A percentile compares a stretch with the other conserved stretches of the same genome.
These are phyloP conservation scores for Xiphophorus hellerii DNA, from an alignment of 2,113 vertebrate genomes.

Conservation along the genomic window DNA sequence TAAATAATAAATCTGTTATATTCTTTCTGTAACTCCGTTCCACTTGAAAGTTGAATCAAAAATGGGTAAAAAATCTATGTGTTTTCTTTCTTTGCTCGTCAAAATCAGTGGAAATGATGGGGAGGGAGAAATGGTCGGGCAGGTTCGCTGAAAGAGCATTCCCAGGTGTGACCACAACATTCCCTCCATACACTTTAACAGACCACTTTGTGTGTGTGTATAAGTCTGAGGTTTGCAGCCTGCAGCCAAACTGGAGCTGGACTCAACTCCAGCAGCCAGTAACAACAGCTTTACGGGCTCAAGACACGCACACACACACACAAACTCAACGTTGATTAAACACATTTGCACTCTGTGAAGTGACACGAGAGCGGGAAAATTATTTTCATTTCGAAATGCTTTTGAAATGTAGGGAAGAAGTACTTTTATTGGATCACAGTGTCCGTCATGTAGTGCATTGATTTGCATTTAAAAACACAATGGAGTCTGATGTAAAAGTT, in stretches of 20 bases:
- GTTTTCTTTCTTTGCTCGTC: constrained; percentile 47
- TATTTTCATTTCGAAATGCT: constrained; percentile 32
- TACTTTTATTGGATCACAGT: not conserved
- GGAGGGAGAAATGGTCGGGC: constrained; percentile 43
- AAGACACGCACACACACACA: not conserved
- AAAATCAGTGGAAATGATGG: constrained; percentile 40
- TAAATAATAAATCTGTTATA: constrained; percentile 6
- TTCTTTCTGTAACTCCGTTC: not conserved
- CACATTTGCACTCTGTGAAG: constrained; percentile 55
- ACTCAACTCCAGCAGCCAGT: constrained; percentile 48
- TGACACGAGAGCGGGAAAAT: constrained; percentile 55
- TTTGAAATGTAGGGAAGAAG: constrained; percentile 9
- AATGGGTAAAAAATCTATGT: constrained; percentile 23
- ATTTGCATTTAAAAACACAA: constrained; percentile 4
- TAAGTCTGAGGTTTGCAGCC: constrained; percentile 50
- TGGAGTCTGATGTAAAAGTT: constrained; percentile 15
- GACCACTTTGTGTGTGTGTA: constrained; percentile 51
- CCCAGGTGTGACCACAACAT: constrained; percentile 75
- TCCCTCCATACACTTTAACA: constrained; percentile 70
- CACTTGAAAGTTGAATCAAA: constrained; percentile 21
- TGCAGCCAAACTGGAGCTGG: constrained; percentile 63
- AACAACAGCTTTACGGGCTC: constrained; percentile 53
- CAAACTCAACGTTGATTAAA: constrained; percentile 46
- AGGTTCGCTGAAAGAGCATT: constrained; percentile 71
- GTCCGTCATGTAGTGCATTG: not conserved